Conservation (phyloP, 2,113 vertebrate species). For the Stegostoma tigrinum region DNA sequence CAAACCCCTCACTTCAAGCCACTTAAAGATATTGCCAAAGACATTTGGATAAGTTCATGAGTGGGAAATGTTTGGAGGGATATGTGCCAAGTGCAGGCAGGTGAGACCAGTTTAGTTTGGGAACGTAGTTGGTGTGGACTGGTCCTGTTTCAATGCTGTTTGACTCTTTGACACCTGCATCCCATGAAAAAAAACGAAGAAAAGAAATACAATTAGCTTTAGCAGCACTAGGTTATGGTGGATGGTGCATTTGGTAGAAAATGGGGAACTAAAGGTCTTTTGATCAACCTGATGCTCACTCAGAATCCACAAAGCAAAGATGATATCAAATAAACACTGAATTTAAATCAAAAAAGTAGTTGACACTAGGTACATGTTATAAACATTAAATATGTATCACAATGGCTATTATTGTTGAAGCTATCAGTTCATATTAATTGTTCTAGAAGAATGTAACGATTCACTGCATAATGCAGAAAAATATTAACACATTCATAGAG, state of each 20-base stretch:
- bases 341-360: not conserved
- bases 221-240: too few species aligned
- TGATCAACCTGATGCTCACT: not conserved
- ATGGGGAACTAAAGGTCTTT: not conserved
- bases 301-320: not conserved
- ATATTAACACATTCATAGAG: not conserved
- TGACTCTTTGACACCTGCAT: too few species aligned
- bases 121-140: too few species aligned
- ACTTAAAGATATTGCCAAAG: too few species aligned
- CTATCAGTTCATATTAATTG: not conserved
- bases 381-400: not conserved
- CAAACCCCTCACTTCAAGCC: too few species aligned
- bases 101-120: too few species aligned
- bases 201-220: too few species aligned
- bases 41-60: too few species aligned
- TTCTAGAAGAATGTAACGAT: not conserved
- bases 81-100: too few species aligned
- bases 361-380: not conserved
- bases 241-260: not conserved
- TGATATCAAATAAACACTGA: not conserved
- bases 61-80: too few species aligned
- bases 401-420: not conserved
- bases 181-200: too few species aligned
- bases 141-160: too few species aligned
- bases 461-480: not conserved